Evolutionary conservation across 2,797 vertebrate genomes (phyloP), one percentile per base, ranked within the genome.

Genomic region (Sebastes matsubarae): DNA sequence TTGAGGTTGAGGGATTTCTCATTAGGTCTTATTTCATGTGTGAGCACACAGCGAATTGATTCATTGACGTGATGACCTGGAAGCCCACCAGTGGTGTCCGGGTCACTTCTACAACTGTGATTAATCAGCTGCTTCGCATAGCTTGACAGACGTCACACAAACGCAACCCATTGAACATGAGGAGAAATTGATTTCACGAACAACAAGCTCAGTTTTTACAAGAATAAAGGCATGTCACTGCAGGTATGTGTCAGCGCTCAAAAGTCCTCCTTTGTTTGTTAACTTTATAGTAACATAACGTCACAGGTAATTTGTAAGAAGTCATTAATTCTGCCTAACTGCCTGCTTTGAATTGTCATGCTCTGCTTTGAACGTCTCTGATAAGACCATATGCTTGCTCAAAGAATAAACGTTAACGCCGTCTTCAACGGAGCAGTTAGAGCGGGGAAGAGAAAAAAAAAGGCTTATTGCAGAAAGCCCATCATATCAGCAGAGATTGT

Each of bases 21-120:
- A 93, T 94, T 93, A 88, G 88, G 71, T 77, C 84, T 87, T 68
- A 84, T 81, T 84, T 83, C 86, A 92, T 89, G 89, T 93, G 87
- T 88, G 90, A 89, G 90, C 87, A 92, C 88, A 90, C 84, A 81
- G 38, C 25, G 29, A 69, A 91, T 93, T 83, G 88, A 93, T 90
- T 87, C 85, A 93, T 89, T 82, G 89, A 91, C 9, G 81, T 81
- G 81, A 71, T 85, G 92, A 92, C 89, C 91, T 87, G 83, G 81
- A 78, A 79, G 88, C 80, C 81, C 83, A 88, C 76, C 74, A 69
- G 72, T 83, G 87, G 75, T 66, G 85, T 87, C 79, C 55, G 14
- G 80, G 85, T 92, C 89, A 82, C 75, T 82, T 79, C 27, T 67
- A 76, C 72, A 80, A 69, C 75, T 85, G 84, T 89, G 88, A 93